phyloP scores from a whole-genome alignment of 2,113 vertebrate species.

The Peromyscus leucopus region DNA sequence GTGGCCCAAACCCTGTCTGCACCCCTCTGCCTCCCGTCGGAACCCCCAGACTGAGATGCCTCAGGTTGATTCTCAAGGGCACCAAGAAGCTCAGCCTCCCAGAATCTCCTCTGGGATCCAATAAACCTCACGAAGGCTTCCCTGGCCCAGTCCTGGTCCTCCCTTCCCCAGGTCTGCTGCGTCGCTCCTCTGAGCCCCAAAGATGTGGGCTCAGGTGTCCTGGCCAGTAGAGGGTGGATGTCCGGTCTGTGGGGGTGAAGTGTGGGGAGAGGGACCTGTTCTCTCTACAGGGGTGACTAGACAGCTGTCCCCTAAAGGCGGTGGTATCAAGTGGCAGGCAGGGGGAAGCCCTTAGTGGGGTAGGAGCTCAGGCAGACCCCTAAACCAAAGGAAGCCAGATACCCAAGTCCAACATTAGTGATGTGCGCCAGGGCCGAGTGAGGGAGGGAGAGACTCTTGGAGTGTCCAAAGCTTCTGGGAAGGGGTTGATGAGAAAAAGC shows the following conservation, averaged over 20 bases:
- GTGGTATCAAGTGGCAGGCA: neutral
- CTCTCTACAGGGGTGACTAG: neutral
- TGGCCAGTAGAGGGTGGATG: neutral
- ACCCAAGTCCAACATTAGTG: slow-evolving; percentile 45
- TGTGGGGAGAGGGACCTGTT: neutral
- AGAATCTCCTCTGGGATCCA: no score
- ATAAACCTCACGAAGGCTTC: neutral
- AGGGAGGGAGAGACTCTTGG: neutral
- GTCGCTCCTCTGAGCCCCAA: neutral
- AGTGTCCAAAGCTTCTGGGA: slow-evolving; percentile 39
- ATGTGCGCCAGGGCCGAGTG: neutral
- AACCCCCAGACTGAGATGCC: neutral
- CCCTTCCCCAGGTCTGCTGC: neutral
- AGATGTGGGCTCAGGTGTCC: neutral
- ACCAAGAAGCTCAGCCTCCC: neutral
- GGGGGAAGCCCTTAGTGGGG: neutral
- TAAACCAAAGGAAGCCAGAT: slow-evolving; percentile 7
- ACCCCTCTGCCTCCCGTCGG: neutral
- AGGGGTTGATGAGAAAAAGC: neutral
- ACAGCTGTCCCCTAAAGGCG: neutral
- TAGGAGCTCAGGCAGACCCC: neutral
- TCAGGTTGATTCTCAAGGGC: neutral
- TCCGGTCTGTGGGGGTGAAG: neutral
- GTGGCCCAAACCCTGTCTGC: neutral
- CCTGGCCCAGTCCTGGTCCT: neutral